Evolutionary conservation across 2,888 invertebrate species (phyloP).

Genomic region (Meganola albula): DNA sequence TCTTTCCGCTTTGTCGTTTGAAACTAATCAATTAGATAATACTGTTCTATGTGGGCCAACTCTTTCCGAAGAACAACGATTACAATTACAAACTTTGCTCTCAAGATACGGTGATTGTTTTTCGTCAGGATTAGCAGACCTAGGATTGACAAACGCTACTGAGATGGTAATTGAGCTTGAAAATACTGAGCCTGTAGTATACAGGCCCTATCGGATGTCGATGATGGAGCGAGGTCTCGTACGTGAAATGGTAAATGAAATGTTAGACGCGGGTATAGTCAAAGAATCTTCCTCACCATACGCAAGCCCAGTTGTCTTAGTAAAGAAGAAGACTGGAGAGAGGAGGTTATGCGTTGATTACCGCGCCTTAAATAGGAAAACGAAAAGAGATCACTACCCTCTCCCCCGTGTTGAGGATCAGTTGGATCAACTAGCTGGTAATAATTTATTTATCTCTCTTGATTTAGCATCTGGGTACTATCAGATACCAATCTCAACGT

Average conservation of each 20-base stretch:
- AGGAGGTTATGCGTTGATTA: constrained; percentile 23
- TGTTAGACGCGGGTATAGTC: constrained; percentile 19
- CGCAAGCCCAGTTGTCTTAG: constrained; percentile 25
- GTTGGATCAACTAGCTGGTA: constrained; percentile 18
- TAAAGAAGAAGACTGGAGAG: constrained; percentile 23
- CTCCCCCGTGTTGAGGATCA: constrained; percentile 22
- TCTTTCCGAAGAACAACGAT: background rate
- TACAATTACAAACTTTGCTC: background rate
- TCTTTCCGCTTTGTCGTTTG: background rate
- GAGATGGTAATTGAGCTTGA: constrained; percentile 2
- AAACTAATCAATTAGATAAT: background rate
- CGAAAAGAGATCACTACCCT: constrained; percentile 16
- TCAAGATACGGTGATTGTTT: constrained; percentile 7
- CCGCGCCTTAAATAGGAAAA: constrained; percentile 19
- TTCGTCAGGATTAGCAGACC: constrained; percentile 1
- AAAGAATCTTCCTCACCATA: constrained; percentile 18
- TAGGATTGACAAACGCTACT: background rate
- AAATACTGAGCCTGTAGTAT: background rate
- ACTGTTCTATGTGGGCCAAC: constrained; percentile 12
- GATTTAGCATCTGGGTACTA: background rate
- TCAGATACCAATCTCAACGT: constrained; percentile 12
- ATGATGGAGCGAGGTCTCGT: background rate
- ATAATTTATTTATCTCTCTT: constrained; percentile 11
- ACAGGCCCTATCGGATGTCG: constrained; percentile 1
- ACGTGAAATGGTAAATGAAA: constrained; percentile 17